A percentile compares a stretch with the other conserved stretches of the same genome.
Conservation (phyloP, 2,113 vertebrate species). For the Todiramphus chloris region DNA sequence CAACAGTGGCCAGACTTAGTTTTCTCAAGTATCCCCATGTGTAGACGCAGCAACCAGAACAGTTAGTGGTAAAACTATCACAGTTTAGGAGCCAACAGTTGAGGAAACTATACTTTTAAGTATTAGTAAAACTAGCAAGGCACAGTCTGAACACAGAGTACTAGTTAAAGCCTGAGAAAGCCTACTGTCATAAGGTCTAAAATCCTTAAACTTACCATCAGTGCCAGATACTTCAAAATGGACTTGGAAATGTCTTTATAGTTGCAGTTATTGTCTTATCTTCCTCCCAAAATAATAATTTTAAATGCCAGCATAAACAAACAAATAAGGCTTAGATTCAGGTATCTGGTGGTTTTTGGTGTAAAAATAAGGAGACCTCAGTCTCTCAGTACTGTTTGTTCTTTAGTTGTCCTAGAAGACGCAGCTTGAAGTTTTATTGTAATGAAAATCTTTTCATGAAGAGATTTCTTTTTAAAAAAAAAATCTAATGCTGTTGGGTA, state of each 20-base stretch:
- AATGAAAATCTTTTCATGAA: neutral
- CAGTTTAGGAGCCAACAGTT: neutral
- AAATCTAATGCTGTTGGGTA: neutral
- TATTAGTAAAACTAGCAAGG: neutral
- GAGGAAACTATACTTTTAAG: neutral
- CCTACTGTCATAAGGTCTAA: fast-evolving
- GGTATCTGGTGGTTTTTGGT: neutral
- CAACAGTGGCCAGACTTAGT: neutral
- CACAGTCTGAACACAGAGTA: neutral
- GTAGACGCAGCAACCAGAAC: neutral
- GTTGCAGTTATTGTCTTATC: neutral
- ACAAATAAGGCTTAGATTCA: neutral
- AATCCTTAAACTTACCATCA: neutral
- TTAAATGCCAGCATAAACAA: neutral
- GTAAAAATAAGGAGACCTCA: neutral
- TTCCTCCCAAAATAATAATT: neutral
- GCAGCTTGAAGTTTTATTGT: neutral
- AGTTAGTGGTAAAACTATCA: neutral
- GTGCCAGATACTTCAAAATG: neutral
- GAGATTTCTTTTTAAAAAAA: neutral
- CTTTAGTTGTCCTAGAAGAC: neutral
- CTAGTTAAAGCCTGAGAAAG: neutral
- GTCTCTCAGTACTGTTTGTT: neutral
- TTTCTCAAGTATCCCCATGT: neutral
- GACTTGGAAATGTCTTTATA: neutral